phyloP scores from a whole-genome alignment of 1,140 invertebrate species.

The Drosophila ercepeae region DNA sequence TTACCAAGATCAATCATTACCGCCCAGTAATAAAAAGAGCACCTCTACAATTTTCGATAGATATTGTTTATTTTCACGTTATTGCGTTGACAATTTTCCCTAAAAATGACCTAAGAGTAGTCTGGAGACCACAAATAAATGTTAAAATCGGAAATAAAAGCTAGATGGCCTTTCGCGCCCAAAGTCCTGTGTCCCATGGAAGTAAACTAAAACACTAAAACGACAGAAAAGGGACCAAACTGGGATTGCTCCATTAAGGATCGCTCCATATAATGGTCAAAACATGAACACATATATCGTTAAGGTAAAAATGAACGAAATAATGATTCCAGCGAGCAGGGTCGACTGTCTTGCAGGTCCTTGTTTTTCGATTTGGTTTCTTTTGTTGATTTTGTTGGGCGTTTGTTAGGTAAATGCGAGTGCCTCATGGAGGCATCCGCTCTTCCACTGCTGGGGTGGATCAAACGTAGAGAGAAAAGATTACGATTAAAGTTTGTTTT shows the following conservation, averaged over 20 bases:
- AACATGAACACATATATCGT: constrained; percentile 19
- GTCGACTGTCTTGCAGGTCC: background rate
- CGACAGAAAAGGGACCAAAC: constrained; percentile 1
- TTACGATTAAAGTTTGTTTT: constrained; percentile 43
- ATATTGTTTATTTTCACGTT: constrained; percentile 13
- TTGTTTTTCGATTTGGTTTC: background rate
- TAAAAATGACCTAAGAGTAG: constrained; percentile 37
- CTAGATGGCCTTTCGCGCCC: constrained; percentile 20
- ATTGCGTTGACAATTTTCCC: constrained; percentile 23
- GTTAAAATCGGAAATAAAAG: constrained; percentile 19
- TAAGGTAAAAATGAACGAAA: background rate
- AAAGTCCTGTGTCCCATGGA: constrained; percentile 12
- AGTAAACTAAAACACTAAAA: constrained; percentile 7
- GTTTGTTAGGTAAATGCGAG: constrained; percentile 26
- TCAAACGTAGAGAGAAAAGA: constrained; percentile 7
- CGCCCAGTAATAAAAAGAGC: background rate
- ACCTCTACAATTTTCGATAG: constrained; percentile 7
- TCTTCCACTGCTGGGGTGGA: constrained; percentile 1
- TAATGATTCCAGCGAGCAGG: background rate
- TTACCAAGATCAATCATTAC: too few relatives aligned
- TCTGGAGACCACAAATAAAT: constrained; percentile 7
- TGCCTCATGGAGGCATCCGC: constrained; percentile 35
- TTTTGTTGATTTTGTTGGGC: background rate
- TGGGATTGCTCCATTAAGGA: background rate
- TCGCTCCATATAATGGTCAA: too few relatives aligned